These are phyloP conservation scores for Formicarius rufipectus DNA, from an alignment of 2,113 vertebrate species.

Conservation along the genomic window DNA sequence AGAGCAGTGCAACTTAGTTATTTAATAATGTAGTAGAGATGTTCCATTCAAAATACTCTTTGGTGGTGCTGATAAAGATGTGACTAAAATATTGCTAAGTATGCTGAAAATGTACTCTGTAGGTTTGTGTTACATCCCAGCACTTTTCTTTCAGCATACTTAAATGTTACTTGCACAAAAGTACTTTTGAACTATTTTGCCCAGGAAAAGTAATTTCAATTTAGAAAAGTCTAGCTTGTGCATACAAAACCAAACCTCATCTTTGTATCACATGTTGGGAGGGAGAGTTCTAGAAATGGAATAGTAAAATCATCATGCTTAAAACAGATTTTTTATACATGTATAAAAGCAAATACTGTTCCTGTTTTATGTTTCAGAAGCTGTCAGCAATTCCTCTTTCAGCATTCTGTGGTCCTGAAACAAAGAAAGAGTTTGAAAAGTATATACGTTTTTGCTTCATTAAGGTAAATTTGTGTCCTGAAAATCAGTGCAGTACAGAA, in stretches of 20 bases:
- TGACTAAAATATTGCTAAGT: background rate
- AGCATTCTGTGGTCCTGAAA: conserved; percentile 86
- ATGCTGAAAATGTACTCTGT: background rate
- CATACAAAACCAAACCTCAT: background rate
- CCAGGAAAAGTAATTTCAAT: background rate
- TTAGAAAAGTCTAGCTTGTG: background rate
- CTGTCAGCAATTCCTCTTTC: conserved; percentile 92
- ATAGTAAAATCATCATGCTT: background rate
- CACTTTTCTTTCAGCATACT: background rate
- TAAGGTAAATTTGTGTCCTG: conserved; percentile 82
- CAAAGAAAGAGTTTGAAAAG: conserved; percentile 89
- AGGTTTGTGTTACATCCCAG: background rate
- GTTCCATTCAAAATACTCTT: background rate
- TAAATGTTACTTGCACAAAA: background rate
- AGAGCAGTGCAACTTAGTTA: background rate
- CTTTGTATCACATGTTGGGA: background rate
- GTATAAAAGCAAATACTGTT: background rate
- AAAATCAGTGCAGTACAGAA: background rate
- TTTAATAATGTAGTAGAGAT: background rate
- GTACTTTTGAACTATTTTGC: background rate
- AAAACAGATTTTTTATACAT: background rate
- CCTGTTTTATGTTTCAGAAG: conserved; percentile 79
- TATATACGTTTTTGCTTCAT: conserved; percentile 96
- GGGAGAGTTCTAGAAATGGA: background rate
- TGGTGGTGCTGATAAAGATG: background rate